These are phyloP conservation scores for Chrysocyon brachyurus DNA, from an alignment of 2,797 vertebrate genomes.

Conservation along the genomic window DNA sequence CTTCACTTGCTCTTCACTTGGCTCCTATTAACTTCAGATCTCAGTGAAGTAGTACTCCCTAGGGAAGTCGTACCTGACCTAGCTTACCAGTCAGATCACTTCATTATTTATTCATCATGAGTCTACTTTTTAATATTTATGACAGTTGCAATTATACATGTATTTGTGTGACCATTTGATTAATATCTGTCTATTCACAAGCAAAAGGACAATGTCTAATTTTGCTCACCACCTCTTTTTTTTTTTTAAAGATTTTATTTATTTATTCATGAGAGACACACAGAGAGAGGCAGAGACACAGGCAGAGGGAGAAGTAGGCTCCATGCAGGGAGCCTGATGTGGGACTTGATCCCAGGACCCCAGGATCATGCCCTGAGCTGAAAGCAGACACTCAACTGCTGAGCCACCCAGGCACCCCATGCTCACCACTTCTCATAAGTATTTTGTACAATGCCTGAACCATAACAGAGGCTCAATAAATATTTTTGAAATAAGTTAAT, in stretches of 20 bases:
- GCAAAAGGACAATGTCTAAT: neutral
- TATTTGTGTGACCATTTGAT: neutral
- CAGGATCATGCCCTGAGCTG: too few relatives aligned
- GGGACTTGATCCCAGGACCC: too few relatives aligned
- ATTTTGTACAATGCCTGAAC: neutral
- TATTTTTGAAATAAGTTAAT: neutral
- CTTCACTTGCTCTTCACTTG: neutral
- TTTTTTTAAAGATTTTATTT: too few relatives aligned
- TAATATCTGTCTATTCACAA: neutral
- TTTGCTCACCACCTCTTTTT: neutral
- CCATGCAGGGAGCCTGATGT: too few relatives aligned
- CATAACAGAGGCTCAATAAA: neutral
- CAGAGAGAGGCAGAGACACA: too few relatives aligned
- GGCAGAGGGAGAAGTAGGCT: too few relatives aligned
- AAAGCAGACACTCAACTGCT: too few relatives aligned
- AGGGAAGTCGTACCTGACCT: neutral
- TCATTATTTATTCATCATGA: neutral
- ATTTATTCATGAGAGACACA: too few relatives aligned
- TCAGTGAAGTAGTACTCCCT: neutral
- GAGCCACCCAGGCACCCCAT: too few relatives aligned
- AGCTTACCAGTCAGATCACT: neutral
- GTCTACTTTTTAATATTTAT: neutral
- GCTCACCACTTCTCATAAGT: neutral
- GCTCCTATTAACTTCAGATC: neutral
- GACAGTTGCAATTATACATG: neutral